A percentile compares a stretch with the other conserved stretches of the same genome.
These are phyloP conservation scores for Amblyornis subalaris DNA, from an alignment of 2,113 vertebrate species.

Conservation along the genomic window DNA sequence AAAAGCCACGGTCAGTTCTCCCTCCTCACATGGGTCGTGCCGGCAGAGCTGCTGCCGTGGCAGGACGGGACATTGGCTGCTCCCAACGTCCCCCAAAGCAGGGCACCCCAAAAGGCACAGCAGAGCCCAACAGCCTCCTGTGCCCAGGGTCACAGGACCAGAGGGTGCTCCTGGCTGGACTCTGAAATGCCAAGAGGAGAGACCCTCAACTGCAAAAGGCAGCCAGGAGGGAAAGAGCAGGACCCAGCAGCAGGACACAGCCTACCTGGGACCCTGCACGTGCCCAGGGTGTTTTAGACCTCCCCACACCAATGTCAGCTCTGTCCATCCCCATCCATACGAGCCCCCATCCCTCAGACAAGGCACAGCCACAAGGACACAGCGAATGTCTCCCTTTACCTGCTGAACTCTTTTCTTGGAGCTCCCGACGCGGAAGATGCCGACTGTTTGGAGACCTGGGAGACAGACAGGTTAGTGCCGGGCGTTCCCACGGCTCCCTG, in stretches of 20 bases:
- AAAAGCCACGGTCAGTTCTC: neutral
- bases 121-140: neutral
- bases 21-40: neutral
- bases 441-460: slow-evolving; percentile 86
- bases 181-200: neutral
- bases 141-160: neutral
- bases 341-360: neutral
- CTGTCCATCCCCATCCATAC: neutral
- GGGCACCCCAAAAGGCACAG: neutral
- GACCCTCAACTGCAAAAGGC: neutral
- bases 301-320: neutral
- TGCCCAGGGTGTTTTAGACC: neutral
- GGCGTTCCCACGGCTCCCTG: neutral
- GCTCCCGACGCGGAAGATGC: slow-evolving; percentile 89
- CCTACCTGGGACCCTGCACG: neutral
- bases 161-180: neutral
- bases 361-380: neutral
- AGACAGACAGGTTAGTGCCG: neutral
- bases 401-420: slow-evolving; percentile 87
- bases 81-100: accelerated
- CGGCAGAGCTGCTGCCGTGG: neutral
- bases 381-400: slow-evolving; percentile 55
- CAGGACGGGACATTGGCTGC: neutral
- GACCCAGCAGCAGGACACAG: neutral
- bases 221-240: neutral